A percentile compares a stretch with the other conserved stretches of the same genome.
These are phyloP conservation scores for Threskiornis aethiopicus DNA, from an alignment of 2,797 vertebrate genomes.

Conservation along the genomic window DNA sequence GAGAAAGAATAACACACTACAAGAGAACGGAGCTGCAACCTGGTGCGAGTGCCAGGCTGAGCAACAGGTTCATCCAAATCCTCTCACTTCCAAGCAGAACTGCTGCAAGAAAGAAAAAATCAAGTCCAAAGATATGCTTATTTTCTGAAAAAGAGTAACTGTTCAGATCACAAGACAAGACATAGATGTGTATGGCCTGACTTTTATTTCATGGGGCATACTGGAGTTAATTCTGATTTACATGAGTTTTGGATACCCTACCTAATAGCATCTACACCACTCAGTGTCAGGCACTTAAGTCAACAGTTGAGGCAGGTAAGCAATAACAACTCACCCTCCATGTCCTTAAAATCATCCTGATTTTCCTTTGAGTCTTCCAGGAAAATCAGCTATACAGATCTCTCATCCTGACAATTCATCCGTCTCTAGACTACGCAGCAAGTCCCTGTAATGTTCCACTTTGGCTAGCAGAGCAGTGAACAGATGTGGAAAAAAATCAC, in stretches of 20 bases:
- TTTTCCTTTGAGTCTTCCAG: slow-evolving; percentile 10
- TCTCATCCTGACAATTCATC: neutral
- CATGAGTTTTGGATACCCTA: neutral
- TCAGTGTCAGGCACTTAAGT: neutral
- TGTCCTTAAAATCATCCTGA: neutral
- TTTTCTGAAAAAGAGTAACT: neutral
- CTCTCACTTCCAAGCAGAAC: neutral
- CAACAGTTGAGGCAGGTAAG: neutral
- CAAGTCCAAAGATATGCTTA: neutral
- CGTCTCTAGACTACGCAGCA: neutral
- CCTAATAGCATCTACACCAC: neutral
- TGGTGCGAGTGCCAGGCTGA: neutral
- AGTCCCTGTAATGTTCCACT: neutral
- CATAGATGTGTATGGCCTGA: neutral
- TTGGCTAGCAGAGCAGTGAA: neutral
- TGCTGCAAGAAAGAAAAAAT: neutral
- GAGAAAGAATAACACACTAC: neutral
- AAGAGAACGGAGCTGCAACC: neutral
- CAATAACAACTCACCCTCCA: neutral
- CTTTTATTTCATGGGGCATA: neutral
- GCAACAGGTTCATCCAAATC: neutral
- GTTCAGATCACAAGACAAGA: neutral
- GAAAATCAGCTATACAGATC: neutral
- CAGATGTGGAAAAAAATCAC: neutral
- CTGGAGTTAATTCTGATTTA: neutral